Conservation (phyloP, 2,113 vertebrate genomes). For the Pheucticus melanocephalus region DNA sequence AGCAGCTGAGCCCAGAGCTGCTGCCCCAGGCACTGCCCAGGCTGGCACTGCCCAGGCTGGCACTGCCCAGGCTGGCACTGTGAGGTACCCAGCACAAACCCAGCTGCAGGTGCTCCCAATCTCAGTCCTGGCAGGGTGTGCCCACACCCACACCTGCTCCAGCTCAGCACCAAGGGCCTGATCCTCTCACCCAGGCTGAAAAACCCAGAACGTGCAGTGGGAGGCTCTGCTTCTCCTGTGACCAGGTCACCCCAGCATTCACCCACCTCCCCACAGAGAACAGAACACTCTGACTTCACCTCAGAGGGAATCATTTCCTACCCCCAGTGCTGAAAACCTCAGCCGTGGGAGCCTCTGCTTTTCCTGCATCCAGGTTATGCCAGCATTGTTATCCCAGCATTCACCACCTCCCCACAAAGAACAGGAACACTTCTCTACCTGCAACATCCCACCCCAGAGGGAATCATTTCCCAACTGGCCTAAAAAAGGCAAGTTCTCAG, state of each 20-base stretch:
- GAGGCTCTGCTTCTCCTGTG: not conserved
- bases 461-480: not conserved
- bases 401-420: not conserved
- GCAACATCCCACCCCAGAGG: not conserved
- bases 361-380: not conserved
- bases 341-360: not conserved
- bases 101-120: not conserved
- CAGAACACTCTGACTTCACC: not conserved
- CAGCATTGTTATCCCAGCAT: not conserved
- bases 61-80: not conserved
- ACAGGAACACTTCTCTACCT: not conserved
- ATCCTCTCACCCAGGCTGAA: not conserved
- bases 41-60: too few relatives aligned
- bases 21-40: not conserved
- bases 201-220: not conserved
- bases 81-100: accelerated
- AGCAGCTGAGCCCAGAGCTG: not conserved
- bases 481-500: not conserved
- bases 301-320: not conserved
- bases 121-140: accelerated
- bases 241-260: not conserved
- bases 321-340: not conserved
- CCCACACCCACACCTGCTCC: accelerated
- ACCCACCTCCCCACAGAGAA: not conserved
- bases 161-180: not conserved